Conservation (phyloP, 2,113 vertebrate genomes). For the pig (Sus scrofa) region T2T-Sscrofa CM000813.6:65568501-65569000, state of each 20-base stretch:
- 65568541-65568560: constrained; percentile 93
- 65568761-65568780: background rate
- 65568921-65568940: constrained; percentile 92
- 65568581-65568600: constrained; percentile 96
- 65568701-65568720: background rate
- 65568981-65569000: background rate
- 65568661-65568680: background rate
- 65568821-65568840: constrained; percentile 91
- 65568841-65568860: constrained; percentile 93
- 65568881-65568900: constrained; percentile 98
- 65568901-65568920: constrained; percentile 93
- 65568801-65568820: background rate
- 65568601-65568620: constrained; percentile 95
- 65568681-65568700: background rate
- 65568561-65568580: constrained; percentile 93
- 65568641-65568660: constrained; percentile 94
- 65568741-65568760: background rate
- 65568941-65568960: background rate
- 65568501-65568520: background rate
- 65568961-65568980: background rate
- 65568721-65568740: background rate
- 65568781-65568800: background rate
- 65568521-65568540: constrained; percentile 96
- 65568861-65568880: constrained; percentile 97
- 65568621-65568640: constrained; percentile 92